These are phyloP conservation scores for Thryonomys swinderianus DNA, from an alignment of 2,113 vertebrate genomes.

Conservation along the genomic window DNA sequence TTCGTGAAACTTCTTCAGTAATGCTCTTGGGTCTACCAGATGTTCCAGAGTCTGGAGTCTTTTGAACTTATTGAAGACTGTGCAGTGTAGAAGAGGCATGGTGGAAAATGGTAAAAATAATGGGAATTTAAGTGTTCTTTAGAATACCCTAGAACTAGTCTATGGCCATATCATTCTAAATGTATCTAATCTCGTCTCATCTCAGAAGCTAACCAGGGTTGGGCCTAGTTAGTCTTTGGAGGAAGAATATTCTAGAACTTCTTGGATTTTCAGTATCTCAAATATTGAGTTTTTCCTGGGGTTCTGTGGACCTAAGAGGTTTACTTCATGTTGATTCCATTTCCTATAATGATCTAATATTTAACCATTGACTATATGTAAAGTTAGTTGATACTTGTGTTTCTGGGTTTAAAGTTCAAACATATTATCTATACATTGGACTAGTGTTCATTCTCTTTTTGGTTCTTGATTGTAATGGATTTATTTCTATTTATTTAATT, in stretches of 20 bases:
- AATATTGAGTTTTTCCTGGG: not conserved
- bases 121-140: not conserved
- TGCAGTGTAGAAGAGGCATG: not conserved
- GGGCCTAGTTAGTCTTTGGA: too few species aligned
- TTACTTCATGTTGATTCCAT: not conserved
- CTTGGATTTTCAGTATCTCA: not conserved
- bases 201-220: too few species aligned
- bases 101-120: not conserved
- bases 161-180: too few species aligned
- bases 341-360: not conserved
- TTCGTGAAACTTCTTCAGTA: slow-evolving; percentile 3
- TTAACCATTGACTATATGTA: slow-evolving; percentile 15
- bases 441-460: not conserved
- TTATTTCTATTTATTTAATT: not conserved
- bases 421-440: not conserved
- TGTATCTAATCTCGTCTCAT: too few species aligned
- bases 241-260: not conserved
- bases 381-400: not conserved
- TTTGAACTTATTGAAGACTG: not conserved
- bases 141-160: not conserved
- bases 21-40: not conserved
- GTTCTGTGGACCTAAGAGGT: not conserved
- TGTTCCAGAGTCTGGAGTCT: not conserved
- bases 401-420: not conserved
- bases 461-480: not conserved